phyloP scores from a whole-genome alignment of 2,888 invertebrate species.

The Platypus cylindrus region DNA sequence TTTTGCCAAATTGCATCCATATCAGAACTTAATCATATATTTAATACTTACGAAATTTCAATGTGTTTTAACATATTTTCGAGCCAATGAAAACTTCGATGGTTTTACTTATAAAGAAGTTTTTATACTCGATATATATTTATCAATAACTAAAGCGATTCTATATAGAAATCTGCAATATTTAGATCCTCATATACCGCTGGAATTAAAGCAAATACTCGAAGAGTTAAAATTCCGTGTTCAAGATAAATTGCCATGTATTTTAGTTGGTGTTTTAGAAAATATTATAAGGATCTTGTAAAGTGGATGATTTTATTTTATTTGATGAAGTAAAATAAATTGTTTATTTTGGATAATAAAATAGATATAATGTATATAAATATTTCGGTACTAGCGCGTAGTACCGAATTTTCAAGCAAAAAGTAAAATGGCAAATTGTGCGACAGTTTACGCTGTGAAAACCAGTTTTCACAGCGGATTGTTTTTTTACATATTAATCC shows the following conservation, averaged over 20 bases:
- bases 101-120: background rate
- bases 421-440: no score
- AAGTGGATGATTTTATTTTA: no score
- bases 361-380: no score
- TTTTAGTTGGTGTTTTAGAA: conserved; percentile 1
- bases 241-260: background rate
- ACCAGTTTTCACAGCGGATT: no score
- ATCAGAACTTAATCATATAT: background rate
- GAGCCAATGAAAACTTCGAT: conserved; percentile 3
- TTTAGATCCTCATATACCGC: background rate
- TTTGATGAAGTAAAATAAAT: no score
- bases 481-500: no score
- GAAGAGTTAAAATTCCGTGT: conserved; percentile 1
- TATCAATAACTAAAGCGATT: conserved; percentile 1
- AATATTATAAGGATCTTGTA: conserved; percentile 2
- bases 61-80: conserved; percentile 1
- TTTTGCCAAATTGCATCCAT: background rate
- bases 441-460: no score
- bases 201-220: conserved; percentile 1
- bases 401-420: no score
- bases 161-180: background rate
- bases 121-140: conserved; percentile 1
- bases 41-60: conserved; percentile 3
- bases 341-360: no score
- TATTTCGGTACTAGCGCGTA: no score